These are phyloP conservation scores for Anseranas semipalmata DNA, from an alignment of 2,113 vertebrate species.

Conservation along the genomic window DNA sequence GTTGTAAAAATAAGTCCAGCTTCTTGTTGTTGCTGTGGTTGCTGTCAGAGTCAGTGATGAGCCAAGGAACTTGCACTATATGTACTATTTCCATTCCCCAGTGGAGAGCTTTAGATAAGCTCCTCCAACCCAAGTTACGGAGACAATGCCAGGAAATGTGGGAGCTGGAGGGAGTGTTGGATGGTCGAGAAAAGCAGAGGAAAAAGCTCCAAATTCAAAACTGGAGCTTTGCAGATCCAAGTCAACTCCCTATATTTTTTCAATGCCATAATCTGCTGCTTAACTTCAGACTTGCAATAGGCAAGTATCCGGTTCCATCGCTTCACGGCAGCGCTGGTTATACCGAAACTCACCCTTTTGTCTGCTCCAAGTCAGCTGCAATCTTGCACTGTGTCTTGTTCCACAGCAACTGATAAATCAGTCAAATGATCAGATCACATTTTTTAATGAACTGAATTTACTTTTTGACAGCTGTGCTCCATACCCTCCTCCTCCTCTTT, in stretches of 20 bases:
- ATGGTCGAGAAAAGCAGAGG: background rate
- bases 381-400: background rate
- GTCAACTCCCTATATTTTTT: background rate
- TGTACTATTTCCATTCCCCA: conserved; percentile 58
- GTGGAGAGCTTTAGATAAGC: conserved; percentile 44
- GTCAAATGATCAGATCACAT: background rate
- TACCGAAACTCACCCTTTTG: background rate
- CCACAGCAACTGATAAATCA: background rate
- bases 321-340: background rate
- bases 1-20: conserved; percentile 42
- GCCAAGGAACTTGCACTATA: conserved; percentile 61
- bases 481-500: background rate
- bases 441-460: background rate
- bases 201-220: conserved; percentile 11
- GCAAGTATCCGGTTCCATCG: background rate
- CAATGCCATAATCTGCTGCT: background rate
- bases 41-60: background rate
- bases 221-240: conserved; percentile 23
- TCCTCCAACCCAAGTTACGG: background rate
- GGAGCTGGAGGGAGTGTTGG: conserved; percentile 22
- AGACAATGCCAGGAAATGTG: conserved; percentile 41
- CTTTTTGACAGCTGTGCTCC: conserved; percentile 4
- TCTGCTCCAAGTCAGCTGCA: background rate
- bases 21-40: conserved; percentile 32
- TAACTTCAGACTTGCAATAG: background rate